A percentile compares a stretch with the other conserved stretches of the same genome.
Conservation (phyloP, 2,888 invertebrate genomes). For the Ischnus inquisitorius region DNA sequence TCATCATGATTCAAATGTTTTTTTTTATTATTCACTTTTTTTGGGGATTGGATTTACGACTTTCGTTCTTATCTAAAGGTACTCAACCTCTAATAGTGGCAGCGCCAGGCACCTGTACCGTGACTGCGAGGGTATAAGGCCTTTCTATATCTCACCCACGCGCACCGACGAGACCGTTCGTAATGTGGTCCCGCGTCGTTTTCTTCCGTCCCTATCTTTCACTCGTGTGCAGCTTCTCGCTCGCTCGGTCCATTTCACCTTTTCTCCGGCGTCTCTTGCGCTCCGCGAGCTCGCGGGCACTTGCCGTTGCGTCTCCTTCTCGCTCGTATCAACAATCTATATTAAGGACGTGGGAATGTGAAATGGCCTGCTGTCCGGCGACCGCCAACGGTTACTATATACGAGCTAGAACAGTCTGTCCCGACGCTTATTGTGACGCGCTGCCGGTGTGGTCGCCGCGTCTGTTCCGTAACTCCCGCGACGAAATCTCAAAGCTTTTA, state of each 20-base stretch:
- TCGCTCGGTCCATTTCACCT: conserved; percentile 67
- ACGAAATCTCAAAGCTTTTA: neutral
- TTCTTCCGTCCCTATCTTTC: conserved; percentile 40
- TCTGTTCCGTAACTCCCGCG: neutral
- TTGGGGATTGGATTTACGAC: neutral
- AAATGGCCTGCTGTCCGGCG: conserved; percentile 78
- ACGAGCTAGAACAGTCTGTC: neutral
- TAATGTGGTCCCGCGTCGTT: conserved; percentile 47
- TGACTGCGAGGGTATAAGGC: conserved; percentile 21
- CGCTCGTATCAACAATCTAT: conserved; percentile 81
- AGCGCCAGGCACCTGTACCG: conserved; percentile 49
- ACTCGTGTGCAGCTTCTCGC: conserved; percentile 27
- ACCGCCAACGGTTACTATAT: conserved; percentile 47
- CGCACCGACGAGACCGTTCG: conserved; percentile 33
- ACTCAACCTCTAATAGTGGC: neutral
- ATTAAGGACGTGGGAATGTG: conserved; percentile 83
- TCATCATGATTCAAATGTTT: too few relatives aligned
- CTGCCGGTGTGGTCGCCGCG: conserved; percentile 38
- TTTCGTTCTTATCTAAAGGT: neutral
- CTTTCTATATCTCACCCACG: conserved; percentile 62
- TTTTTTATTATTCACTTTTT: neutral
- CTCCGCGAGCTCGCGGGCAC: conserved; percentile 46
- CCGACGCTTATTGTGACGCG: conserved; percentile 21
- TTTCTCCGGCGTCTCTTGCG: conserved; percentile 56
- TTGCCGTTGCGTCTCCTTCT: conserved; percentile 64